These are phyloP conservation scores for Cecidostiba fungosa DNA, from an alignment of 2,888 invertebrate genomes.

Conservation along the genomic window DNA sequence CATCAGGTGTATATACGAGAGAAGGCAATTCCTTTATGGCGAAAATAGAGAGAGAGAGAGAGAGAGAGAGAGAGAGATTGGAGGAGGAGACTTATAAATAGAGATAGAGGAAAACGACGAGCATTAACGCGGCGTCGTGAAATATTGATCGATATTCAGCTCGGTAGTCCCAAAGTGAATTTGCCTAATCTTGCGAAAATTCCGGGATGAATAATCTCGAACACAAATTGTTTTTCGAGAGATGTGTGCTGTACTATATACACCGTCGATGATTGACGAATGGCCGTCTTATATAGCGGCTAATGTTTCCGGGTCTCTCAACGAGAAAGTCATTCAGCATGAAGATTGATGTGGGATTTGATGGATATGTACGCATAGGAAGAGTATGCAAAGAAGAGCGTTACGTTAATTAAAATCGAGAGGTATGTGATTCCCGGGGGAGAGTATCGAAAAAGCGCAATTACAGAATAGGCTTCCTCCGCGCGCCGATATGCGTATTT, in stretches of 20 bases:
- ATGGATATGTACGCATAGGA: neutral
- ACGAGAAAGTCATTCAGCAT: slow-evolving; percentile 14
- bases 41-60: neutral
- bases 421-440: neutral
- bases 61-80: neutral
- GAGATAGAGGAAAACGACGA: neutral
- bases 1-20: neutral
- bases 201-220: slow-evolving; percentile 24
- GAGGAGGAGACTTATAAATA: neutral
- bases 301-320: neutral
- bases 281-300: neutral
- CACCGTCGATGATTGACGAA: neutral
- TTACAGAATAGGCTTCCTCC: neutral
- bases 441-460: neutral
- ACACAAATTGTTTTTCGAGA: neutral
- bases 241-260: neutral
- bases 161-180: neutral
- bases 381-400: neutral
- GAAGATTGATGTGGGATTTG: neutral
- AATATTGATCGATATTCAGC: slow-evolving; percentile 23
- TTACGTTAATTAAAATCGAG: neutral
- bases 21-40: neutral
- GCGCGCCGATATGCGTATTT: too few species aligned
- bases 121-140: neutral
- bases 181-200: slow-evolving; percentile 30